Conservation (phyloP, 37 sponge, comb jelly and placozoan species). For the Halisarca cf. caerulea region DNA sequence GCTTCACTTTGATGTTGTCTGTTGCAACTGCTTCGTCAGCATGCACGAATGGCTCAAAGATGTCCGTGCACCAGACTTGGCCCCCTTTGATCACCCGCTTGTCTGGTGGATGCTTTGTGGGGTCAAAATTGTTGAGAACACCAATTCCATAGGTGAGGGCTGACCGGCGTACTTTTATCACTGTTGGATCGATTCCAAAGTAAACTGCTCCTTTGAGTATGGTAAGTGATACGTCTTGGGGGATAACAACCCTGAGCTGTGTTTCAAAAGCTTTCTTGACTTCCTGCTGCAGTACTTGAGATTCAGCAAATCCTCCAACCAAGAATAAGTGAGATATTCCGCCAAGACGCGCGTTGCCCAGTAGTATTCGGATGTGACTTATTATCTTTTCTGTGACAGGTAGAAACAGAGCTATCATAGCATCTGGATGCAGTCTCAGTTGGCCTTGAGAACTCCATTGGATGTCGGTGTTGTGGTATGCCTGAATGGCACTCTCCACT, state of each 20-base stretch:
- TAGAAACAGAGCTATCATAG: conserved; percentile 66
- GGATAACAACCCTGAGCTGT: conserved; percentile 64
- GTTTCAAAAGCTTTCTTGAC: conserved; percentile 49
- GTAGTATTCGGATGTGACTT: conserved; percentile 58
- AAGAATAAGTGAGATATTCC: conserved; percentile 66
- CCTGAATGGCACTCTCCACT: conserved; percentile 51
- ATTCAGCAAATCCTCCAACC: conserved; percentile 85
- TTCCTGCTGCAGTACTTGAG: conserved; percentile 66
- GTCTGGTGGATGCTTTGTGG: conserved; percentile 68
- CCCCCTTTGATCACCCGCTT: conserved; percentile 69
- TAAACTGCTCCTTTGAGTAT: conserved; percentile 89
- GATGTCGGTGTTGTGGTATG: conserved; percentile 46
- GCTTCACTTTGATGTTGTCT: conserved; percentile 54
- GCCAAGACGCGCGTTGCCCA: conserved; percentile 51
- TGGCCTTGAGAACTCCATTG: conserved; percentile 80
- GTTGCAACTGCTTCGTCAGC: conserved; percentile 71
- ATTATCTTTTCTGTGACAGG: conserved; percentile 65
- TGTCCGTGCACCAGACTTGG: conserved; percentile 75
- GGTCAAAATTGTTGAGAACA: conserved; percentile 67
- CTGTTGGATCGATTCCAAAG: conserved; percentile 76
- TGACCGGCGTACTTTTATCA: conserved; percentile 70
- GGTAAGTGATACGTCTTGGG: conserved; percentile 76
- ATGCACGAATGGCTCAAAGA: conserved; percentile 83
- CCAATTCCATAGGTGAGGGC: conserved; percentile 86
- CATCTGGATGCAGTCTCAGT: conserved; percentile 56